Conservation (phyloP, 2,797 vertebrate species). For the Chelon auratus region DNA sequence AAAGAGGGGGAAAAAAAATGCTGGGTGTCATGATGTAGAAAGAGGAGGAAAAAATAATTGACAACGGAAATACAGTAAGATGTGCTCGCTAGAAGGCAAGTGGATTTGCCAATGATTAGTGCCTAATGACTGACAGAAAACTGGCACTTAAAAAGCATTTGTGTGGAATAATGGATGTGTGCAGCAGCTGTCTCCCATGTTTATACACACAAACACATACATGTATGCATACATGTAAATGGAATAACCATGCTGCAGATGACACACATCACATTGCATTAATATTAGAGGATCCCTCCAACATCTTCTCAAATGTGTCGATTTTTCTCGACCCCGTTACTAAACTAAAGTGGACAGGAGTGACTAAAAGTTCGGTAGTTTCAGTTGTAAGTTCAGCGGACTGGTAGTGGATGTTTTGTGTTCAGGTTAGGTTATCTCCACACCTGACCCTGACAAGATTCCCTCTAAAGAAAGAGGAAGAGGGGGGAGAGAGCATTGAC, state of each 20-base stretch:
- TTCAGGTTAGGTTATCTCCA: constrained; percentile 51
- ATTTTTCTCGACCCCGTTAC: neutral
- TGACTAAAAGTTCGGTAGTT: constrained; percentile 28
- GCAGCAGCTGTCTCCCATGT: constrained; percentile 55
- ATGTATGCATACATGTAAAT: constrained; percentile 35
- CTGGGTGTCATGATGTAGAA: constrained; percentile 43
- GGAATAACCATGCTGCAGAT: constrained; percentile 6
- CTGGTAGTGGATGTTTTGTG: constrained; percentile 36
- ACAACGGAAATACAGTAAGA: constrained; percentile 62
- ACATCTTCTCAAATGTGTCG: neutral
- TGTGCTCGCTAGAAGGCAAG: constrained; percentile 63
- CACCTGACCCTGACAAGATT: constrained; percentile 58
- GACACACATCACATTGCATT: neutral
- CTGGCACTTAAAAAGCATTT: constrained; percentile 70
- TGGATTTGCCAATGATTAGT: constrained; percentile 78
- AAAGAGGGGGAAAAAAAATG: constrained; percentile 11
- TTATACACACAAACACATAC: constrained; percentile 24
- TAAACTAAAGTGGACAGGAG: neutral
- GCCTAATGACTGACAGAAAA: constrained; percentile 80
- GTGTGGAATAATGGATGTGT: constrained; percentile 71
- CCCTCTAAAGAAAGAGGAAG: constrained; percentile 41
- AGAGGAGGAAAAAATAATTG: constrained; percentile 30
- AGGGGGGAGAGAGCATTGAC: constrained; percentile 49
- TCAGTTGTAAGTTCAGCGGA: constrained; percentile 24
- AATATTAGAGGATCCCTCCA: neutral